Evolutionary conservation across 2,113 vertebrate species (phyloP).

Genomic region (Chunga burmeisteri): DNA sequence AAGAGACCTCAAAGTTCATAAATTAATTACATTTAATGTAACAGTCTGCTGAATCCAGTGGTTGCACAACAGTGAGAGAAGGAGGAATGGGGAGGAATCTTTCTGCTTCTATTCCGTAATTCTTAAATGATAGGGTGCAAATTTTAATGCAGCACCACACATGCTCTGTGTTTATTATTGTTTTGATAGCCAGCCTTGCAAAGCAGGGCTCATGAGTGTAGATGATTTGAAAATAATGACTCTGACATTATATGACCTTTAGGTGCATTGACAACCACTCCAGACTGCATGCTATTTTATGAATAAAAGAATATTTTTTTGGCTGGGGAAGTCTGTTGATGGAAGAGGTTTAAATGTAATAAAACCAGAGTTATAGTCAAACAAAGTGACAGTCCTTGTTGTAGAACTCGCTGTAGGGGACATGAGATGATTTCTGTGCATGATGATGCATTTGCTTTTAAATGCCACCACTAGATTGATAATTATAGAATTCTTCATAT

Average conservation of each 20-base stretch:
- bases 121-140: background rate
- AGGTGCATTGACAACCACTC: background rate
- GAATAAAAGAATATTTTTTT: constrained; percentile 2
- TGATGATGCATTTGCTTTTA: constrained; percentile 66
- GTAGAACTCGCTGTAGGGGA: constrained; percentile 36
- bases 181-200: background rate
- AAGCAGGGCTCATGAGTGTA: background rate
- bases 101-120: background rate
- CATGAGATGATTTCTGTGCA: constrained; percentile 49
- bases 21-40: background rate
- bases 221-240: constrained; percentile 39
- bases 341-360: constrained; percentile 37
- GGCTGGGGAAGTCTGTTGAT: background rate
- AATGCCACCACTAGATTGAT: constrained; percentile 62
- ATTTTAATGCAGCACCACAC: background rate
- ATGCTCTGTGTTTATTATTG: background rate
- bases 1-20: no score
- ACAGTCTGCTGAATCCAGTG: background rate
- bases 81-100: background rate
- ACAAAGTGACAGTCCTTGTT: constrained; percentile 25
- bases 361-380: constrained; percentile 11
- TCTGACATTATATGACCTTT: constrained; percentile 51
- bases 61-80: background rate
- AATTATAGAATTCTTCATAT: constrained; percentile 74
- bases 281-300: constrained; percentile 3